Evolutionary conservation across 2,113 vertebrate genomes (phyloP).

Genomic region (Epinephelus moara): DNA sequence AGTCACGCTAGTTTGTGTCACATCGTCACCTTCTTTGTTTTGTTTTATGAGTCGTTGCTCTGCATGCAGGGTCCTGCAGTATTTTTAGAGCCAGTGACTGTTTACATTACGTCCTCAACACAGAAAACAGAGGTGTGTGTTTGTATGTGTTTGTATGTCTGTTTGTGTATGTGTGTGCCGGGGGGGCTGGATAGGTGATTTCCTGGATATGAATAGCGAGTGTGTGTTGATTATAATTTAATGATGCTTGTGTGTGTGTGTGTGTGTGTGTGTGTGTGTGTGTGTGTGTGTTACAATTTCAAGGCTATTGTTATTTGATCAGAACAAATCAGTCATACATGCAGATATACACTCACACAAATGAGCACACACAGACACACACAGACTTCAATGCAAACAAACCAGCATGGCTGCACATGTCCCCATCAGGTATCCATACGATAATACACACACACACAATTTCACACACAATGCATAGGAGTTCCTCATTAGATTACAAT

Average conservation of each 20-base stretch:
- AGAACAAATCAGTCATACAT: constrained; percentile 24
- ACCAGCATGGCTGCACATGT: neutral
- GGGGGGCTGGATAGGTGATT: constrained; percentile 30
- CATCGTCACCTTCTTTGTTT: constrained; percentile 46
- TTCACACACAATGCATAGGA: neutral
- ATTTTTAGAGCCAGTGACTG: constrained; percentile 56
- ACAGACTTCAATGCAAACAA: constrained; percentile 17
- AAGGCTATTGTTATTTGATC: constrained; percentile 52
- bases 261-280: constrained; percentile 10
- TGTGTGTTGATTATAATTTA: constrained; percentile 55
- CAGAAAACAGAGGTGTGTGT: constrained; percentile 35
- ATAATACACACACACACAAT: neutral
- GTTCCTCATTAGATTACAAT: neutral
- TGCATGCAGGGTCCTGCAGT: neutral
- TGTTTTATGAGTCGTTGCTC: constrained; percentile 6
- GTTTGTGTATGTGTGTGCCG: neutral
- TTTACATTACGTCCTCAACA: constrained; percentile 42
- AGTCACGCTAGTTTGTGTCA: constrained; percentile 29
- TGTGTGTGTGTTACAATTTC: constrained; percentile 34
- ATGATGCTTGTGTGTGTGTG: constrained; percentile 49
- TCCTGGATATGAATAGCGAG: constrained; percentile 62
- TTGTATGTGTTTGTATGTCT: neutral
- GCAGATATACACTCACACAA: constrained; percentile 33
- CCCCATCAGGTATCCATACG: neutral
- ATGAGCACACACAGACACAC: constrained; percentile 2